A percentile compares a stretch with the other conserved stretches of the same genome.
Evolutionary conservation across 2,113 vertebrate genomes (phyloP).

Genomic region (Zingel zingel): DNA sequence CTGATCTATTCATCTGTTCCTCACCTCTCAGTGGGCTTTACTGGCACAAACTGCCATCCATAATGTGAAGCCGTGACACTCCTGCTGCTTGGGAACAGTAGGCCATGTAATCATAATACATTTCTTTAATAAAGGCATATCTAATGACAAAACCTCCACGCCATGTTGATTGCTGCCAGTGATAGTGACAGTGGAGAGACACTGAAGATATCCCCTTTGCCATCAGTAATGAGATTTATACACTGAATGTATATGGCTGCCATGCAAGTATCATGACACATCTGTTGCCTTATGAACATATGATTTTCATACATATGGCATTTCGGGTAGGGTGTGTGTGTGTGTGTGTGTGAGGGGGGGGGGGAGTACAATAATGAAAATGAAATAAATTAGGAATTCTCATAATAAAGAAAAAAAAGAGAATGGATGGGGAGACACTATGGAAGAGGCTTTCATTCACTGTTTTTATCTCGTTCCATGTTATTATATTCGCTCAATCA

Average conservation of each 20-base stretch:
- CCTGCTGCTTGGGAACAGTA: conserved; percentile 38
- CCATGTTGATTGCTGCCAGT: conserved; percentile 70
- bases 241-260: conserved; percentile 66
- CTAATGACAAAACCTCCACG: conserved; percentile 72
- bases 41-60: conserved; percentile 27
- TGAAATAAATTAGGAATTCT: conserved; percentile 75
- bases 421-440: conserved; percentile 66
- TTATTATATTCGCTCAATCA: conserved; percentile 84
- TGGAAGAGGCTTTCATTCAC: conserved; percentile 77
- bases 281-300: conserved; percentile 69
- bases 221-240: conserved; percentile 80
- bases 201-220: conserved; percentile 67
- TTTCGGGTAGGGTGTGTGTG: conserved; percentile 39
- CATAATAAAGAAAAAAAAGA: conserved; percentile 70
- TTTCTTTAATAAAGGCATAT: conserved; percentile 77
- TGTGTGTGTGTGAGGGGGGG: conserved; percentile 31
- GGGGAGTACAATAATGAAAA: conserved; percentile 65
- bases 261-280: conserved; percentile 79
- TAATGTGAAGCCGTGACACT: conserved; percentile 23
- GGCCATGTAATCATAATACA: conserved; percentile 61
- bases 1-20: neutral
- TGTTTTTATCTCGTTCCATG: conserved; percentile 80
- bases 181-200: conserved; percentile 64
- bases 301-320: conserved; percentile 74
- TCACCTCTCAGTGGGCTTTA: conserved; percentile 18